A percentile compares a stretch with the other conserved stretches of the same genome.
Conservation (phyloP, 2,888 invertebrate genomes). For the Pemphredon lugubris region DNA sequence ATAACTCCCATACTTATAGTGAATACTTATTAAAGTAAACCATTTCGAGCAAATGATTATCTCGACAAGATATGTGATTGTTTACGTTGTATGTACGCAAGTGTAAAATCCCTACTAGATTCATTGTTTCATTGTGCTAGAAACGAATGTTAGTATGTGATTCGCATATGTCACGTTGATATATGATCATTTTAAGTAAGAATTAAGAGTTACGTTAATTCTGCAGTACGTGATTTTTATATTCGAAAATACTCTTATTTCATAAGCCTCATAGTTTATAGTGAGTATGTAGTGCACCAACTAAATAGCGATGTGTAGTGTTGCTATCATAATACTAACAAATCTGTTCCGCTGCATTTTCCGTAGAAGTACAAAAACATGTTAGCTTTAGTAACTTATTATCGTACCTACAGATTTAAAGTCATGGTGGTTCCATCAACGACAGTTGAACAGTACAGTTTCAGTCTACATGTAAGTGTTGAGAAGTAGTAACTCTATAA, state of each 20-base stretch:
- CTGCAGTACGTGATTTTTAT: slow-evolving; percentile 33
- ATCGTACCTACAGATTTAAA: slow-evolving; percentile 4
- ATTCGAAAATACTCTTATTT: slow-evolving; percentile 44
- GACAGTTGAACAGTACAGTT: slow-evolving; percentile 18
- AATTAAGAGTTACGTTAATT: slow-evolving; percentile 32
- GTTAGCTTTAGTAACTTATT: slow-evolving; percentile 21
- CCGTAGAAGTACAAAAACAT: slow-evolving; percentile 30
- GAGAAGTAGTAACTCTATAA: slow-evolving; percentile 8
- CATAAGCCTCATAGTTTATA: slow-evolving; percentile 34
- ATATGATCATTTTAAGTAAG: slow-evolving; percentile 9
- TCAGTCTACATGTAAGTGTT: slow-evolving; percentile 9
- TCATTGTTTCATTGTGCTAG: slow-evolving; percentile 22
- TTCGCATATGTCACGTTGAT: slow-evolving; percentile 2
- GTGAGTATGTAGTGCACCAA: slow-evolving; percentile 28
- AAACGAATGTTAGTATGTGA: slow-evolving; percentile 16
- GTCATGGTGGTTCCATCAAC: slow-evolving; percentile 13
- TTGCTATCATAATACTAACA: slow-evolving; percentile 27
- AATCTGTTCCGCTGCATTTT: slow-evolving; percentile 25
- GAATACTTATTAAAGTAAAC: slow-evolving; percentile 7
- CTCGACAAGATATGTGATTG: not conserved
- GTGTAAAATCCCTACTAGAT: slow-evolving; percentile 20
- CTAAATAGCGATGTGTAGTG: slow-evolving; percentile 21
- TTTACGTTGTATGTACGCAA: not conserved
- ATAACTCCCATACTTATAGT: slow-evolving; percentile 4
- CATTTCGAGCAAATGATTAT: slow-evolving; percentile 6